Conservation (phyloP, 2,888 invertebrate species). For the Encarsia formosa region DNA sequence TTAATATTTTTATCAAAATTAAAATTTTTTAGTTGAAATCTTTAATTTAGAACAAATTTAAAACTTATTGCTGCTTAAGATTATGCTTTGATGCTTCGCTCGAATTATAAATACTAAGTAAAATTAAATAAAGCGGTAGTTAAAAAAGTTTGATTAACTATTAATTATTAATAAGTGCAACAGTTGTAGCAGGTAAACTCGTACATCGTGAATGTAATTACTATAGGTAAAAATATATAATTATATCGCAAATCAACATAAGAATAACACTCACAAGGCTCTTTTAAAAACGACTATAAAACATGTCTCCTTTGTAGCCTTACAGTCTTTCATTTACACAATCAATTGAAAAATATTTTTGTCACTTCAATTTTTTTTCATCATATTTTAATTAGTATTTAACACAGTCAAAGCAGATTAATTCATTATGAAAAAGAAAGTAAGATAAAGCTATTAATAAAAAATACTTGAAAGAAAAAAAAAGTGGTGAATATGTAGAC, state of each 20-base stretch:
- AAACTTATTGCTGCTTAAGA: too few species aligned
- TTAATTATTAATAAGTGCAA: constrained; percentile 19
- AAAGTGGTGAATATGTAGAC: background rate
- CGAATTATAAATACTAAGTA: constrained; percentile 10
- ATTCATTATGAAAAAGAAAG: background rate
- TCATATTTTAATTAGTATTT: background rate
- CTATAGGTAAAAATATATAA: constrained; percentile 19
- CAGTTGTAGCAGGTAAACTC: constrained; percentile 17
- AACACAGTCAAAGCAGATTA: background rate
- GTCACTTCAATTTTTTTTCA: constrained; percentile 16
- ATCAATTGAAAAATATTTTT: constrained; percentile 45
- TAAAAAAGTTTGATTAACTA: constrained; percentile 41
- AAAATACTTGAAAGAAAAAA: background rate
- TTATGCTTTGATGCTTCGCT: constrained; percentile 28
- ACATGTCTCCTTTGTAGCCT: constrained; percentile 14
- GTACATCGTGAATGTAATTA: constrained; percentile 17
- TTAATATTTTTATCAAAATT: too few species aligned
- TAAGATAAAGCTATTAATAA: background rate
- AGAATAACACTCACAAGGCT: constrained; percentile 42
- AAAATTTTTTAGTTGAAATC: too few species aligned
- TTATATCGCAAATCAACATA: constrained; percentile 30
- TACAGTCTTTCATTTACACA: constrained; percentile 44
- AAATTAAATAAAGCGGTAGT: constrained; percentile 21
- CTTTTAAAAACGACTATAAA: constrained; percentile 42
- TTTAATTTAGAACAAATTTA: too few species aligned